phyloP scores from a whole-genome alignment of 2,888 invertebrate species.

The Drosophila anomelani region DNA sequence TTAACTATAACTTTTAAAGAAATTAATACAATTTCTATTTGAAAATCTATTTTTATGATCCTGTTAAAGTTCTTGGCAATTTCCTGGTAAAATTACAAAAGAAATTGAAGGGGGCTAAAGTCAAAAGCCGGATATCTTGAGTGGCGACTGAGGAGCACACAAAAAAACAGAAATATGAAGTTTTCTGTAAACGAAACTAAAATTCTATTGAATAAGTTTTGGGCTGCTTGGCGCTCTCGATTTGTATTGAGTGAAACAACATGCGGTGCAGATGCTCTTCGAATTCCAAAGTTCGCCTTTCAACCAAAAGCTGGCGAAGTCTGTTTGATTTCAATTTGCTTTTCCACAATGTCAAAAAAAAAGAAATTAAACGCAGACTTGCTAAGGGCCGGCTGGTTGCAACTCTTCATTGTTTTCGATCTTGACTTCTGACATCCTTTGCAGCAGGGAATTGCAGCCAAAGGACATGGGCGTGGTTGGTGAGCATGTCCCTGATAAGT shows the following conservation, averaged over 20 bases:
- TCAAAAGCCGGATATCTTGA: constrained; percentile 7
- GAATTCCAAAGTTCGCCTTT: constrained; percentile 23
- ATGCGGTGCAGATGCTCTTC: constrained; percentile 23
- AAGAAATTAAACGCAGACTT: constrained; percentile 69
- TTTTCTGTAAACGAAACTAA: constrained; percentile 46
- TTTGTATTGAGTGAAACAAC: constrained; percentile 35
- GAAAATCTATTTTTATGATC: background rate
- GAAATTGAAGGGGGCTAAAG: background rate
- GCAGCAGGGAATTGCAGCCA: constrained; percentile 21
- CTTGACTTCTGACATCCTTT: constrained; percentile 69
- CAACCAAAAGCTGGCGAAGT: constrained; percentile 15
- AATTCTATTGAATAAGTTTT: constrained; percentile 71
- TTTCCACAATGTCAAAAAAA: constrained; percentile 51
- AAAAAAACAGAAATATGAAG: constrained; percentile 47
- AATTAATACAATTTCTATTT: background rate
- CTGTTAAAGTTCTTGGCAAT: background rate
- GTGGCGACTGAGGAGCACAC: constrained; percentile 27
- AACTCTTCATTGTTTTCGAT: constrained; percentile 50
- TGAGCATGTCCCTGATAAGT: constrained; percentile 43
- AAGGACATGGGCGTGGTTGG: constrained; percentile 32
- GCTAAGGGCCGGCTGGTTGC: constrained; percentile 40
- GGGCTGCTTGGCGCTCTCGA: constrained; percentile 24
- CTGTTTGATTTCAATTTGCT: constrained; percentile 59
- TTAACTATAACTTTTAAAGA: background rate
- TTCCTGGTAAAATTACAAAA: background rate